Evolutionary conservation across 2,797 vertebrate species (phyloP).

Genomic region (Coregonus sp.): DNA sequence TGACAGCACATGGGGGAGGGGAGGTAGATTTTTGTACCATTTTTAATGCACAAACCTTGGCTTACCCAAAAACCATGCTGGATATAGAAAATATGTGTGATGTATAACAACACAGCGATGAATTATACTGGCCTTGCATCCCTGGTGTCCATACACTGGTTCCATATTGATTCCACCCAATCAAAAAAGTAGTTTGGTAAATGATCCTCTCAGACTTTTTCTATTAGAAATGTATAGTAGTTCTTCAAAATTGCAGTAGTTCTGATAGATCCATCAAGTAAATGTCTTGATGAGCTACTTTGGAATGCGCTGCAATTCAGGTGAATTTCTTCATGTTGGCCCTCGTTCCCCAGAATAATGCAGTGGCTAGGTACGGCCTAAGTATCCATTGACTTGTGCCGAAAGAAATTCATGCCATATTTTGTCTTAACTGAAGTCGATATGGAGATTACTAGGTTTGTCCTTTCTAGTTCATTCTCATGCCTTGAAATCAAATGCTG

Average conservation of each 20-base stretch:
- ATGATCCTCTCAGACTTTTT: constrained; percentile 15
- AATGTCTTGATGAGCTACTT: constrained; percentile 25
- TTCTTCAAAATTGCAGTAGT: constrained; percentile 6
- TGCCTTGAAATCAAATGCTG: constrained; percentile 25
- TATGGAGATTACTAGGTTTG: too few species aligned
- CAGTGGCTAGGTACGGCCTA: neutral
- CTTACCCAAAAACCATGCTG: constrained; percentile 19
- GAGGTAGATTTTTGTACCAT: constrained; percentile 48
- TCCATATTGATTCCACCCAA: constrained; percentile 12
- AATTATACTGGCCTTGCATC: constrained; percentile 11
- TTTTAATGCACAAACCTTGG: constrained; percentile 49
- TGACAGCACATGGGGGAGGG: constrained; percentile 26
- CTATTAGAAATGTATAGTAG: neutral
- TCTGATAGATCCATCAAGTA: neutral
- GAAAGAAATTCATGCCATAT: neutral
- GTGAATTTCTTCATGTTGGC: constrained; percentile 29
- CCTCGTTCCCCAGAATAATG: constrained; percentile 8
- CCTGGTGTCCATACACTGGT: constrained; percentile 28
- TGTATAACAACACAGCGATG: constrained; percentile 27
- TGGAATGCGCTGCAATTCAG: neutral
- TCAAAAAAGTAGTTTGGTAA: constrained; percentile 19
- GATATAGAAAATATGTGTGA: constrained; percentile 31
- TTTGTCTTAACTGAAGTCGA: neutral
- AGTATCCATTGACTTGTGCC: neutral
- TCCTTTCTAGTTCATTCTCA: constrained; percentile 1